These are phyloP conservation scores for Phanerotoma sp. DNA, from an alignment of 2,888 invertebrate species.

Conservation along the genomic window DNA sequence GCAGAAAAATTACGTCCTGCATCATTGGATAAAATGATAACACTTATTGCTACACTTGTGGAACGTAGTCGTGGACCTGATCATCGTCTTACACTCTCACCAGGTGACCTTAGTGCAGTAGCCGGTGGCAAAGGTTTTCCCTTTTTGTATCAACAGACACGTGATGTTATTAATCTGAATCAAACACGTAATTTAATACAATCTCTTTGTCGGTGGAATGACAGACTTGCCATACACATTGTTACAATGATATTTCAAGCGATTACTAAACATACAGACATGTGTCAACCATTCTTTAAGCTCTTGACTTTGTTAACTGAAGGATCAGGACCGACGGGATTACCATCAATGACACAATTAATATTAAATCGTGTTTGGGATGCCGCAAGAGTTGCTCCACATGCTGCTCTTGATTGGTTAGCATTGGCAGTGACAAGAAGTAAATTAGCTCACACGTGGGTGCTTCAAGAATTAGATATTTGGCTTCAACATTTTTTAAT, in stretches of 20 bases:
- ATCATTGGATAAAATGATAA: constrained; percentile 94
- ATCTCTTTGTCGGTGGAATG: constrained; percentile 89
- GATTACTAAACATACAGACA: constrained; percentile 88
- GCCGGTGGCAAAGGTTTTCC: constrained; percentile 92
- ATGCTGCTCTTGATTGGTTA: constrained; percentile 91
- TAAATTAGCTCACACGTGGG: constrained; percentile 88
- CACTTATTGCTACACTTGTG: constrained; percentile 82
- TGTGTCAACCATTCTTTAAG: constrained; percentile 91
- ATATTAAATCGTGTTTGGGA: constrained; percentile 88
- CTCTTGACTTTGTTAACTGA: constrained; percentile 85
- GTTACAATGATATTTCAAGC: constrained; percentile 89
- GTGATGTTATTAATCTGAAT: constrained; percentile 88
- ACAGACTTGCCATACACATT: constrained; percentile 83
- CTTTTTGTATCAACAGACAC: constrained; percentile 91
- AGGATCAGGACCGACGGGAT: constrained; percentile 71
- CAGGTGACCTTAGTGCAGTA: constrained; percentile 78
- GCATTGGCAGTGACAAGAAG: constrained; percentile 76
- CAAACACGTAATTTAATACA: constrained; percentile 91
- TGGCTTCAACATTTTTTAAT: constrained; percentile 91
- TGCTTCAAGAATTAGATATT: constrained; percentile 85
- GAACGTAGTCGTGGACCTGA: constrained; percentile 83
- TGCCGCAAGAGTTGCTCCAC: constrained; percentile 86
- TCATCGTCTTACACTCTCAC: constrained; percentile 71
- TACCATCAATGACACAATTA: constrained; percentile 89
- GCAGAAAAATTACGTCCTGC: constrained; percentile 83